Conservation (phyloP, 1,140 invertebrate genomes). For the Diabrotica undecimpunctata region DNA sequence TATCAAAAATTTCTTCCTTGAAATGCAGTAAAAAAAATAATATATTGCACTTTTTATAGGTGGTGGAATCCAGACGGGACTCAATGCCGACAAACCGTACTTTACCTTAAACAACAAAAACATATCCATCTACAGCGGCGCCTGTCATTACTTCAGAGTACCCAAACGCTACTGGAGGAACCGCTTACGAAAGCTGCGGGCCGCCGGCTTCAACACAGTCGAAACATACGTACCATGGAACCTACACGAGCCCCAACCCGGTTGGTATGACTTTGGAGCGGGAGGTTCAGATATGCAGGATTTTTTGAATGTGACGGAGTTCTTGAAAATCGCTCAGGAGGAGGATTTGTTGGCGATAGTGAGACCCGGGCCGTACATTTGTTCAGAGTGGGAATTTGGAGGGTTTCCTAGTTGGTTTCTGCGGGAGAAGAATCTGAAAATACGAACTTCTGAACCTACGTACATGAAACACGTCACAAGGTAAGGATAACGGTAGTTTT, state of each 20-base stretch:
- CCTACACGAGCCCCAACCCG: conserved; percentile 68
- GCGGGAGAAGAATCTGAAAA: conserved; percentile 39
- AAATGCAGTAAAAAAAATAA: too few species aligned
- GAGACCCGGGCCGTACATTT: conserved; percentile 90
- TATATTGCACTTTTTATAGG: conserved; percentile 20
- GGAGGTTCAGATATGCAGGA: conserved; percentile 72
- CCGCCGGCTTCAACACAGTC: conserved; percentile 80
- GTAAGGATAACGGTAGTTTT: background rate
- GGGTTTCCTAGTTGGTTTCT: conserved; percentile 37
- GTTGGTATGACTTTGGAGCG: conserved; percentile 64
- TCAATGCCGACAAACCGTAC: conserved; percentile 29
- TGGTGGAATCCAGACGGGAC: conserved; percentile 31
- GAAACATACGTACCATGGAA: conserved; percentile 96
- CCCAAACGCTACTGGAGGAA: conserved; percentile 53
- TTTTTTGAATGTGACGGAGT: conserved; percentile 55
- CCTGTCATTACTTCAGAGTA: conserved; percentile 87
- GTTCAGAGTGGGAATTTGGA: conserved; percentile 72
- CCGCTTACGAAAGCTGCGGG: conserved; percentile 17
- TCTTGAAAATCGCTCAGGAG: conserved; percentile 76
- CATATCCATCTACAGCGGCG: conserved; percentile 55
- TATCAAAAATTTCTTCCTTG: too few species aligned
- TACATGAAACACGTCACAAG: conserved; percentile 50
- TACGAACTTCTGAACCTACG: conserved; percentile 50
- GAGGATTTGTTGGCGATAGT: conserved; percentile 81
- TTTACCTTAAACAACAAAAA: conserved; percentile 37